Evolutionary conservation across 2,797 vertebrate species (phyloP).

Genomic region (Remorina albescens): DNA sequence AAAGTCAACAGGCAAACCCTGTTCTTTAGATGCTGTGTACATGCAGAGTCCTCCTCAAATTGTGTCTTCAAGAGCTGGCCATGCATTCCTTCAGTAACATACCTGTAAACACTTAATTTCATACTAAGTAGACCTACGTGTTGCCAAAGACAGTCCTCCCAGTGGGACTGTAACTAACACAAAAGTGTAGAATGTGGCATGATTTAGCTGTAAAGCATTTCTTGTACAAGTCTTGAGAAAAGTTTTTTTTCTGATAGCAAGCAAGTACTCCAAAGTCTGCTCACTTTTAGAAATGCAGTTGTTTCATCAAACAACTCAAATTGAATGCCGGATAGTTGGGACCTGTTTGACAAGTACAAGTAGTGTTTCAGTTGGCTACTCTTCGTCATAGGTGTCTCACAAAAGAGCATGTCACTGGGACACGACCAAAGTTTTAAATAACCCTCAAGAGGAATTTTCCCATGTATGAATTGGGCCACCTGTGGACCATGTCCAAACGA

Average conservation of each 20-base stretch:
- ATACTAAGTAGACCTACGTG: slow-evolving; percentile 5
- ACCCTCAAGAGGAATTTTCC: too few species aligned
- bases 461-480: too few species aligned
- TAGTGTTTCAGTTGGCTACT: neutral
- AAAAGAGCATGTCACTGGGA: neutral
- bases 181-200: neutral
- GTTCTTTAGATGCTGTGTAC: neutral
- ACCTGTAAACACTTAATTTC: neutral
- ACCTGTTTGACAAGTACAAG: neutral
- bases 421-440: neutral
- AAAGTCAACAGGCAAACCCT: neutral
- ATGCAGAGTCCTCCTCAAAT: neutral
- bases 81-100: neutral
- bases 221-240: slow-evolving; percentile 16
- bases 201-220: slow-evolving; percentile 10
- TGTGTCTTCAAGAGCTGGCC: neutral
- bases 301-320: neutral
- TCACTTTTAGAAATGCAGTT: neutral
- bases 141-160: slow-evolving; percentile 2
- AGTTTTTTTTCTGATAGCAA: too few species aligned
- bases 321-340: neutral
- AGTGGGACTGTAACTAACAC: slow-evolving; percentile 4
- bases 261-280: neutral
- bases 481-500: too few species aligned
- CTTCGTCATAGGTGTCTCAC: neutral